Base-by-base conservation (phyloP, 2,797 vertebrate species). In the Cossypha heuglini region DNA sequence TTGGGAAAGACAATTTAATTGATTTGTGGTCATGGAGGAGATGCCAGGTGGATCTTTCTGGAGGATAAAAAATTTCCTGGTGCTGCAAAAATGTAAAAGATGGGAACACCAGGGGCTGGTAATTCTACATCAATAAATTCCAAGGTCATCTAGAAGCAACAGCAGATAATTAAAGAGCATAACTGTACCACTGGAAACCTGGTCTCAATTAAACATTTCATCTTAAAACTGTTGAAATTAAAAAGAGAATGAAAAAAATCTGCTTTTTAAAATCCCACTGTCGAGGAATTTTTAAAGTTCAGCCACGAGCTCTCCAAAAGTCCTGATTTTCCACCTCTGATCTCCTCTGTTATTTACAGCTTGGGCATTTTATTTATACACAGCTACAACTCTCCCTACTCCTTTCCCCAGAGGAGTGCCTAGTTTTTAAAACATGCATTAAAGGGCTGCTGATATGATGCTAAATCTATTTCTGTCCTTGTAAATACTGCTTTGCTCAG, bases 361-460 rank as follows among this genome's bases (percentile, higher is more conserved):
- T 59, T 43, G 38, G 22, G 51, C 55, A 58, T 48, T 90, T 93
- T 91, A 91, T 91, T 87, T 92, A 87, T 61, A 58, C 15, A 45
- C 59, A 86, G 38, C 59, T 69, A 51, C 62, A 93, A 72, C 33
- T 37, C 63, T 80, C 49, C 64, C 40, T 24, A 45, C 11, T 79
- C 61, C 45, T 69, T 82, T 31, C 25, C 28, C 19, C 40, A 28
- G 25, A 88, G 61, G 64, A 66, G 75, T 62, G 93, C 45, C 57
- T 78, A 92, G 43, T 57, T 94, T 96, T 94, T 93, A 91, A 95
- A 95, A 93, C 25, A 89, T 35, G 64, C 62, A 46, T 58, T 68
- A 89, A 93, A 86, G 66, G 58, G 51, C 54, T 85, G n/a, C 33
- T 54, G 52, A 79, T 71, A 78, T 3, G n/a, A 78, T 48, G n/a